Base-by-base conservation (phyloP, 1,140 invertebrate species). In the Chrysomallon squamiferum region DNA sequence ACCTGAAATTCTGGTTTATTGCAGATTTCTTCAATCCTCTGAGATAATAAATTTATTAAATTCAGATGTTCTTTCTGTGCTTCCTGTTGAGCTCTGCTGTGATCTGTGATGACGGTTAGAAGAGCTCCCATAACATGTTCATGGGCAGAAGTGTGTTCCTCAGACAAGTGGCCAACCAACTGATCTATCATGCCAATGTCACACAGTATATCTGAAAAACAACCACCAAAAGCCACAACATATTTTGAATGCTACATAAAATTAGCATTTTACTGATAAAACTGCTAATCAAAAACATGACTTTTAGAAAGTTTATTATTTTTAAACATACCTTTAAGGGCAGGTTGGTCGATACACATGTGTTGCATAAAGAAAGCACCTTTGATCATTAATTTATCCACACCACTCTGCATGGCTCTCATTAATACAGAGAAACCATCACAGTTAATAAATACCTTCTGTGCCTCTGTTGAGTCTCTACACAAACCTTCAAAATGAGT, bases 381-480 rank as follows among this genome's bases (percentile, higher is more conserved):
- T 83, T 92, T 93, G 1, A 89, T 89, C 73, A 89, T 86, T 3
- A 92, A 82, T 66, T 91, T 89, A 59, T 89, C 87, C 20, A 90
- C 81, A 0, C 87, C 74, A 38, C 86, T 87, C 69, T 88, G 87
- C 74, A 93, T 87, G 1, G 89, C 87, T 74, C 88, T 84, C 47
- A 90, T 81, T 6, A 93, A 76, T 20, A 88, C 80, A 1, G 87
- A 88, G 66, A 90, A 90, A 2, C 92, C 92, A 73, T 90, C 88
- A 43, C 88, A 85, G 7, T 87, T 74, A 11, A 89, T 80, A 81
- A 93, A 89, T 61, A 88, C 85, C 30, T 86, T 84, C 38, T 89
- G 85, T 0, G 89, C 89, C 5, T 88, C 81, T 7, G 85, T 68
- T 77, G 87, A 88, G 47, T 90, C 89, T 68, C 92, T 84, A 41